Base-by-base conservation (phyloP, 2,797 vertebrate genomes). In the Halcyon chelicuti region DNA sequence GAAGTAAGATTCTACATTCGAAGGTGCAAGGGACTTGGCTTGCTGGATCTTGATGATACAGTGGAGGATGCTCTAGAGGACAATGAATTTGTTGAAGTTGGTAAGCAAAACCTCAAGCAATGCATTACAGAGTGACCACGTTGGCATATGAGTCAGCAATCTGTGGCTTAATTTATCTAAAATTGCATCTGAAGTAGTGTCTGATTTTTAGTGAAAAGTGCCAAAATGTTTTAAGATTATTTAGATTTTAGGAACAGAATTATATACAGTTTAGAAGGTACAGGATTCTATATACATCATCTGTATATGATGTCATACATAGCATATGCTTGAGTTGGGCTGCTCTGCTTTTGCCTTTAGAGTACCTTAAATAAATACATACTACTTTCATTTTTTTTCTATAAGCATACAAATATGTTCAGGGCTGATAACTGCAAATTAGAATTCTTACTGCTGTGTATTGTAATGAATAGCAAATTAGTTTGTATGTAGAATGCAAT, bases 41-140 rank as follows among this genome's bases (percentile, higher is more conserved):
- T 99, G 96, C 75, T 99, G 97, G 99, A 99, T 96, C 97, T 97
- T 0, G 99, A 99, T 60, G 99, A 99, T 94, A 95, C 87, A 0
- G 98, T 99, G 44, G 98, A 99, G n/a, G 98, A 99, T 93, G 99
- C 99, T 20, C 97, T 99, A 87, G 99, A 99, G 78, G 99, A 99
- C 97, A 99, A 99, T 49, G 99, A 99, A 91, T 99, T 99, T 93
- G 98, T 99, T 26, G 99, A 99, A 98, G 98, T 99, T 61, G 99
- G 99, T 99, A 99, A 99, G 98, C 88, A 70, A 84, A 76, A 52
- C 14, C 46, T 31, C 35, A 46, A 47, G 51, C 9, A 26, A 10
- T 1, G 1, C 4, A 1, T n/a, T 0, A 2, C 7, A 25, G 44
- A 68, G 33, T 19, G 20, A n/a, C 37, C 23, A 4, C 0, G 0